phyloP scores from a whole-genome alignment of 2,888 invertebrate species.

The Lysandra coridon region DNA sequence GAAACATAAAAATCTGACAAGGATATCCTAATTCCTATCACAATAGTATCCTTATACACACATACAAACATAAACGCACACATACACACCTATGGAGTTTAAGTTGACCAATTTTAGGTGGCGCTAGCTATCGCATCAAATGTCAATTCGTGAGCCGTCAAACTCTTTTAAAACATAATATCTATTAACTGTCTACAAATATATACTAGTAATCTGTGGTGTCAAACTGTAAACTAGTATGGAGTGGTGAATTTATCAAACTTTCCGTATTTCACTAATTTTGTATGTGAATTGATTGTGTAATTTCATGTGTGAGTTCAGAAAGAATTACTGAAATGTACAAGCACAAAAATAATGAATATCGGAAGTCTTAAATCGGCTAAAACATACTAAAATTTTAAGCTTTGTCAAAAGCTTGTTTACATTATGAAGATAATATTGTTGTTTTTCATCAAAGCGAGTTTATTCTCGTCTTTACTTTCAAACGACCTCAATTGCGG shows the following conservation, averaged over 20 bases:
- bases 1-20: too few relatives aligned
- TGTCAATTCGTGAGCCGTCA: too few relatives aligned
- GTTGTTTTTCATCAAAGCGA: constrained; percentile 58
- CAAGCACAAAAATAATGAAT: background rate
- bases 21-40: too few relatives aligned
- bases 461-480: constrained; percentile 51
- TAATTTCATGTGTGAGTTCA: background rate
- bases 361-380: background rate
- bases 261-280: background rate
- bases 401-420: constrained; percentile 53
- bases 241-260: background rate
- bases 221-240: background rate
- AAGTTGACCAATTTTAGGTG: too few relatives aligned
- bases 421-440: constrained; percentile 71
- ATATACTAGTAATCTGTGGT: too few relatives aligned
- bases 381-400: background rate
- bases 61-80: too few relatives aligned
- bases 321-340: background rate
- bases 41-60: too few relatives aligned
- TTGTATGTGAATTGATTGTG: background rate
- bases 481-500: constrained; percentile 68
- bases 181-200: too few relatives aligned
- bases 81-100: too few relatives aligned
- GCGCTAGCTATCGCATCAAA: too few relatives aligned
- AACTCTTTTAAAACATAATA: too few relatives aligned